A percentile compares a stretch with the other conserved stretches of the same genome.
These are phyloP conservation scores for Heliconius hermathena DNA, from an alignment of 1,140 invertebrate species.

Conservation along the genomic window DNA sequence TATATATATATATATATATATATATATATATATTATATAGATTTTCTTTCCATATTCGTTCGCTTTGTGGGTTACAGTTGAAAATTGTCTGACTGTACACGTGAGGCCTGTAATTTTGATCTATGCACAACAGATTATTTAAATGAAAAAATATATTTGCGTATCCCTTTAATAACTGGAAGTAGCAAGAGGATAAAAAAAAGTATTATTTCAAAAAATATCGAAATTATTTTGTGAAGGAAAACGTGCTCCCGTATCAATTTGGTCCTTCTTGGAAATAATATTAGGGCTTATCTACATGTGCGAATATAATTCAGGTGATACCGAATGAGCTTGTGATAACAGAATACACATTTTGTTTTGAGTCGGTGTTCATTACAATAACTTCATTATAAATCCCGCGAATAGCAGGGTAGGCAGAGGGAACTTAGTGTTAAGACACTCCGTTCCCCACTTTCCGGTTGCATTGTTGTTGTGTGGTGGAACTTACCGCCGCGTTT, in stretches of 20 bases:
- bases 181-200: background rate
- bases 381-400: too few relatives aligned
- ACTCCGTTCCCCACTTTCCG: too few relatives aligned
- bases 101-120: too few relatives aligned
- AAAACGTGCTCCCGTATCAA: background rate
- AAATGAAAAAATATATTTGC: background rate
- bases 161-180: background rate
- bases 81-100: too few relatives aligned
- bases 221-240: background rate
- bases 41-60: background rate
- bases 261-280: background rate
- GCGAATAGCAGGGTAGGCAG: too few relatives aligned
- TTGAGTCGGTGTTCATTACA: background rate
- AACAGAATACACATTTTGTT: background rate
- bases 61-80: background rate
- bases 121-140: background rate
- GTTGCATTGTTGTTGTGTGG: too few relatives aligned
- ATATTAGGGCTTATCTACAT: background rate
- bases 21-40: too few relatives aligned
- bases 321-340: background rate
- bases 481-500: too few relatives aligned
- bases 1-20: too few relatives aligned
- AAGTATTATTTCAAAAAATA: background rate
- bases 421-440: too few relatives aligned
- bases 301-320: background rate